Percentiles rank a stretch among this genome's conserved stretches.
Conservation (phyloP, 2,888 invertebrate genomes). For the Scelioninae gen. 1 region DNA sequence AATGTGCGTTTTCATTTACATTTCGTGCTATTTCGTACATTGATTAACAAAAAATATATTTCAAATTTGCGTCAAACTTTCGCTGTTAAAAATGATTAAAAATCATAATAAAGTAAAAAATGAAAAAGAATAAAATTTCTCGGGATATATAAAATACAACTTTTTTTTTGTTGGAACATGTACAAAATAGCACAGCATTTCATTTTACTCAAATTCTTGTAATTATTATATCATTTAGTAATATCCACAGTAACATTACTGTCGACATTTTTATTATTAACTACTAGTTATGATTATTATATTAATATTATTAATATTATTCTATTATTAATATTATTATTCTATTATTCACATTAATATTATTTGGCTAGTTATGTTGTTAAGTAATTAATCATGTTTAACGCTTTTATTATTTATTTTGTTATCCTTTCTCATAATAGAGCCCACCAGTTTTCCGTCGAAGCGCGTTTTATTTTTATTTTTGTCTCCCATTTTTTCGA, state of each 20-base stretch:
- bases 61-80: too few relatives aligned
- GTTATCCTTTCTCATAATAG: constrained; percentile 80
- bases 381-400: constrained; percentile 84
- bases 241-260: constrained; percentile 76
- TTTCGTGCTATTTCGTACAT: constrained; percentile 61
- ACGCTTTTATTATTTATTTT: constrained; percentile 85
- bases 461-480: constrained; percentile 63
- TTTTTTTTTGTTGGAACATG: constrained; percentile 1
- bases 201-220: constrained; percentile 79
- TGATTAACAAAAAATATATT: background rate
- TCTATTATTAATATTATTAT: constrained; percentile 78
- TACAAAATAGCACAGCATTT: constrained; percentile 56
- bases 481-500: too few relatives aligned
- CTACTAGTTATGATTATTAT: constrained; percentile 75
- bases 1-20: constrained; percentile 57
- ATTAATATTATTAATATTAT: constrained; percentile 78
- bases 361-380: constrained; percentile 82
- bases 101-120: background rate
- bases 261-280: constrained; percentile 74
- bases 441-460: constrained; percentile 66
- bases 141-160: background rate
- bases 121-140: constrained; percentile 5
- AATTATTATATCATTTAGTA: constrained; percentile 79
- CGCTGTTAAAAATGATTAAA: background rate
- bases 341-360: constrained; percentile 78